phyloP scores from a whole-genome alignment of 2,888 invertebrate genomes.

The Brachypalpus laphriformis region DNA sequence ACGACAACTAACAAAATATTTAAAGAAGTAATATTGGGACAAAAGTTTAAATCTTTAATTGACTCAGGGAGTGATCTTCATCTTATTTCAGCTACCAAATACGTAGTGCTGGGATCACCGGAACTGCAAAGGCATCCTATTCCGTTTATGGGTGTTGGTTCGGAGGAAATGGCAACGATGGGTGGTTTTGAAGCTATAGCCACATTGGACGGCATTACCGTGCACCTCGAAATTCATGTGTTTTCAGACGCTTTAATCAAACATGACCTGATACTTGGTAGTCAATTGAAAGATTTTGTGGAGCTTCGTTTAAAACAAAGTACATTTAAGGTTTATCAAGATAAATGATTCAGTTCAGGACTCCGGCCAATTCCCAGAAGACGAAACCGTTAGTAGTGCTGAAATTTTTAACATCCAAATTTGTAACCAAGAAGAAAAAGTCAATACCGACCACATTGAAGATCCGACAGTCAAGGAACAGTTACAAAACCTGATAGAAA shows the following conservation, averaged over 20 bases:
- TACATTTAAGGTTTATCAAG: neutral
- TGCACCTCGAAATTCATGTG: neutral
- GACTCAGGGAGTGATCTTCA: slow-evolving; percentile 1
- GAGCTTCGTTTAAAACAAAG: neutral
- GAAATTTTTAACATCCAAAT: neutral
- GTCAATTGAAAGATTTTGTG: neutral
- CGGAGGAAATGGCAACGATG: neutral
- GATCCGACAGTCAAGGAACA: neutral
- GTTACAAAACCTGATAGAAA: slow-evolving; percentile 1
- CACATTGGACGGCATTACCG: neutral
- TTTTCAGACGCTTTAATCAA: neutral
- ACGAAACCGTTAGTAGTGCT: neutral
- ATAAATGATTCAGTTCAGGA: neutral
- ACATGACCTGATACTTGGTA: neutral
- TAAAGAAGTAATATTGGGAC: neutral
- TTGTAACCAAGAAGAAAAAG: neutral
- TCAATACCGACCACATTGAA: neutral
- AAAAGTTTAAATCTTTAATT: neutral
- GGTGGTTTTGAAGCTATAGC: neutral
- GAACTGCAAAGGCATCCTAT: neutral
- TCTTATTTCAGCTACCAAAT: neutral
- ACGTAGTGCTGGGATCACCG: neutral
- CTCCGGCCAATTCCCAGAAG: neutral
- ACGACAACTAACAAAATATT: neutral
- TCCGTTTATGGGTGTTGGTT: neutral